Conservation (phyloP, 2,888 invertebrate genomes). For the Laspeyria flexula region DNA sequence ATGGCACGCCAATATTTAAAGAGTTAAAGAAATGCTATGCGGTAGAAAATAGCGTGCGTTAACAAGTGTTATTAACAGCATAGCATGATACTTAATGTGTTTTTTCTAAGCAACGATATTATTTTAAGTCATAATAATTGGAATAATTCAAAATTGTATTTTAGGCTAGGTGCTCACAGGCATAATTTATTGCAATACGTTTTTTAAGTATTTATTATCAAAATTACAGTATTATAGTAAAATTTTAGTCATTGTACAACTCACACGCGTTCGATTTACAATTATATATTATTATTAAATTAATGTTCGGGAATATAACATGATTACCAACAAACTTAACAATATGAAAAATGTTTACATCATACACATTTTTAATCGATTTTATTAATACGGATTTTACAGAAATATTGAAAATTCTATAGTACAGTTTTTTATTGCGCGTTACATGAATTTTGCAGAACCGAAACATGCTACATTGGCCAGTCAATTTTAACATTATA, state of each 20-base stretch:
- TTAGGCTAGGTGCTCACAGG: slow-evolving; percentile 1
- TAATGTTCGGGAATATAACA: slow-evolving; percentile 36
- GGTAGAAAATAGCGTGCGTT: no score
- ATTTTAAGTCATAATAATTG: background rate
- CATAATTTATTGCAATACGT: slow-evolving; percentile 23
- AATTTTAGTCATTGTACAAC: slow-evolving; percentile 75
- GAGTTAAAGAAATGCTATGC: no score
- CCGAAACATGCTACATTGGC: slow-evolving; percentile 8
- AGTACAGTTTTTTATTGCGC: background rate
- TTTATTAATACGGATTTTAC: slow-evolving; percentile 31
- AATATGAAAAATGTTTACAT: slow-evolving; percentile 10
- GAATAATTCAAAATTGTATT: background rate
- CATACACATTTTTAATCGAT: slow-evolving; percentile 1
- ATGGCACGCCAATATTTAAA: no score
- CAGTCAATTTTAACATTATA: slow-evolving; percentile 23
- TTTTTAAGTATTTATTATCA: slow-evolving; percentile 19
- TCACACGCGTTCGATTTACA: slow-evolving; percentile 46
- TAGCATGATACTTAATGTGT: background rate
- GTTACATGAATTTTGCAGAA: slow-evolving; percentile 5
- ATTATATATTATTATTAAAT: slow-evolving; percentile 38
- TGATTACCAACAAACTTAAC: slow-evolving; percentile 26
- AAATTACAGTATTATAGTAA: slow-evolving; percentile 61
- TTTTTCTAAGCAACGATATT: background rate
- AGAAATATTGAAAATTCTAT: slow-evolving; percentile 21
- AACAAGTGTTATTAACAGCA: background rate